These are phyloP conservation scores for Erinaceus europaeus DNA, from an alignment of 2,113 vertebrate genomes.

Conservation along the genomic window DNA sequence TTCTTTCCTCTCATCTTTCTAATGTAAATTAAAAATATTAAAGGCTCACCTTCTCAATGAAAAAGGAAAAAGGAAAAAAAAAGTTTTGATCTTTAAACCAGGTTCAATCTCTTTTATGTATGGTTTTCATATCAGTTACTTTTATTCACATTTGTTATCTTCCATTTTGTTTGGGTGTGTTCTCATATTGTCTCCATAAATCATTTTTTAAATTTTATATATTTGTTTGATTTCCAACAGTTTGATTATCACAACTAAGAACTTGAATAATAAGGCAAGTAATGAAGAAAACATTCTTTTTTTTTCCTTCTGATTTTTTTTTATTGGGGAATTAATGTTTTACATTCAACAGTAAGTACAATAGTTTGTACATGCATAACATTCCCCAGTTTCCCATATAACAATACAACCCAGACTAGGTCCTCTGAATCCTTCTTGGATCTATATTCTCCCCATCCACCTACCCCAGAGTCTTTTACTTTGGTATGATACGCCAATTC, in stretches of 20 bases:
- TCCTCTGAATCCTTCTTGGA: too few species aligned
- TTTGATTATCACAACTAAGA: neutral
- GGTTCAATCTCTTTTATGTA: neutral
- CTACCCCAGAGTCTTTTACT: too few species aligned
- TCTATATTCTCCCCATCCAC: too few species aligned
- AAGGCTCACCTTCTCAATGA: too few species aligned
- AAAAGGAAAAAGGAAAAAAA: too few species aligned
- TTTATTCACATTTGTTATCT: neutral
- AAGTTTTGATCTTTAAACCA: rapidly evolving
- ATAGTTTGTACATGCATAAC: too few species aligned
- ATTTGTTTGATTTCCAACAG: neutral
- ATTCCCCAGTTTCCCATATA: too few species aligned
- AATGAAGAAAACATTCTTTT: neutral
- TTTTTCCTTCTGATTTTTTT: too few species aligned
- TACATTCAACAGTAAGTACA: too few species aligned
- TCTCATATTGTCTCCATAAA: neutral
- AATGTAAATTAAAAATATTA: neutral
- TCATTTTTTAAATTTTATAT: neutral
- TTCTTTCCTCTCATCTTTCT: neutral
- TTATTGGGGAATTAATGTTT: too few species aligned
- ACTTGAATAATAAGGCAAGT: neutral
- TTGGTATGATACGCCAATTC: too few species aligned
- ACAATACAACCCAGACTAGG: too few species aligned
- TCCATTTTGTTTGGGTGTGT: neutral
- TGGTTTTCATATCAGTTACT: neutral